Evolutionary conservation across 2,888 invertebrate species (phyloP).

Genomic region (Drosophila atroscutellata): DNA sequence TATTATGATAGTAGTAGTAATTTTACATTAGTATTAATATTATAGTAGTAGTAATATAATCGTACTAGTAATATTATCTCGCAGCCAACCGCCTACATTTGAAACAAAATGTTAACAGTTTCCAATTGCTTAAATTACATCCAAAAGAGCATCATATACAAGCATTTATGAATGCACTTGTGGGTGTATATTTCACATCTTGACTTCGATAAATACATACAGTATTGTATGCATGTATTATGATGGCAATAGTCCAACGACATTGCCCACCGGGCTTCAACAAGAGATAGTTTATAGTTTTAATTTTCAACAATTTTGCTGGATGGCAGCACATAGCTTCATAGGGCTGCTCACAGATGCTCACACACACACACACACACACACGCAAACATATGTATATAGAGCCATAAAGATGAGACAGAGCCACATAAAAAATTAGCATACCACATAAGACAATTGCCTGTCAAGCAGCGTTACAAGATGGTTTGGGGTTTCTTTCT

Average conservation of each 20-base stretch:
- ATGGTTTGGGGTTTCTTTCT: conserved; percentile 36
- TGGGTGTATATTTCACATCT: not conserved
- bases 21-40: not conserved
- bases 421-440: conserved; percentile 65
- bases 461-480: conserved; percentile 65
- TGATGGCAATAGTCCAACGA: conserved; percentile 64
- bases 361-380: not conserved
- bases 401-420: conserved; percentile 32
- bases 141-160: conserved; percentile 30
- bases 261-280: conserved; percentile 50
- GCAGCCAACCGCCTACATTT: not conserved
- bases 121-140: conserved; percentile 19
- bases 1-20: not conserved
- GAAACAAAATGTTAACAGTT: conserved; percentile 1
- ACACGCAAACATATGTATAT: conserved; percentile 3
- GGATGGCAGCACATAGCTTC: conserved; percentile 41
- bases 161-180: conserved; percentile 12
- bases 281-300: conserved; percentile 73
- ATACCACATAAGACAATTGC: conserved; percentile 78
- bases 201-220: conserved; percentile 29
- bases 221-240: conserved; percentile 45
- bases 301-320: conserved; percentile 69
- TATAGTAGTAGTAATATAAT: not conserved
- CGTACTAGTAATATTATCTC: not conserved
- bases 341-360: conserved; percentile 1